phyloP scores from a whole-genome alignment of 2,113 vertebrate species.

The Catagonus wagneri region DNA sequence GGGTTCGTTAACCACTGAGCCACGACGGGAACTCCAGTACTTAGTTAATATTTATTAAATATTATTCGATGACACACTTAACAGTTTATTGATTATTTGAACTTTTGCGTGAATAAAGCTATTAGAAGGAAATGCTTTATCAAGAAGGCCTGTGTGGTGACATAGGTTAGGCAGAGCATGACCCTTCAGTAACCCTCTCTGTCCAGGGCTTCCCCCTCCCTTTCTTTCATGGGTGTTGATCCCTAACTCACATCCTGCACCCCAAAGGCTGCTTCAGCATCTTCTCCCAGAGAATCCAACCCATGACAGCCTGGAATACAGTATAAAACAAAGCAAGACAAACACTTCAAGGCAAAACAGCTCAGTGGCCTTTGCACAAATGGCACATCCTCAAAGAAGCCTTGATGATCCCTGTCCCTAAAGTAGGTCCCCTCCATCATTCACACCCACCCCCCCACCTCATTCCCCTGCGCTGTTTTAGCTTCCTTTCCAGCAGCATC shows the following conservation, averaged over 20 bases:
- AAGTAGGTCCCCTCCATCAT: neutral
- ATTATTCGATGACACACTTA: slow-evolving; percentile 49
- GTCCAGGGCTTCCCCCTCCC: neutral
- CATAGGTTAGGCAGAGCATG: neutral
- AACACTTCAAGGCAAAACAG: slow-evolving; percentile 18
- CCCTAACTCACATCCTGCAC: neutral
- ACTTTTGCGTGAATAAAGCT: neutral
- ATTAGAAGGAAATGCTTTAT: neutral
- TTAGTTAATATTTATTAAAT: slow-evolving; percentile 1
- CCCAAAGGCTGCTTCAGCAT: neutral
- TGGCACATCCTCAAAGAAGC: neutral
- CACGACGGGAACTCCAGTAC: too few relatives aligned
- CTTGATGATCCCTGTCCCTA: neutral
- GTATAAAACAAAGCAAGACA: neutral
- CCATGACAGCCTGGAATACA: neutral
- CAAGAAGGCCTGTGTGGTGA: neutral
- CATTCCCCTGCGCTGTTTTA: neutral
- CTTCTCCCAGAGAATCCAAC: neutral
- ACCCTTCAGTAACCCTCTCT: neutral
- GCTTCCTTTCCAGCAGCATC: neutral
- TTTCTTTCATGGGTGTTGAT: neutral
- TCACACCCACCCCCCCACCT: neutral
- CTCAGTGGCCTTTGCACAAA: neutral
- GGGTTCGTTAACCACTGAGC: too few relatives aligned
- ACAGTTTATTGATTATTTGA: slow-evolving; percentile 38